Base-by-base conservation (phyloP, 1,140 invertebrate species). In the Tetramorium parvispinum region DNA sequence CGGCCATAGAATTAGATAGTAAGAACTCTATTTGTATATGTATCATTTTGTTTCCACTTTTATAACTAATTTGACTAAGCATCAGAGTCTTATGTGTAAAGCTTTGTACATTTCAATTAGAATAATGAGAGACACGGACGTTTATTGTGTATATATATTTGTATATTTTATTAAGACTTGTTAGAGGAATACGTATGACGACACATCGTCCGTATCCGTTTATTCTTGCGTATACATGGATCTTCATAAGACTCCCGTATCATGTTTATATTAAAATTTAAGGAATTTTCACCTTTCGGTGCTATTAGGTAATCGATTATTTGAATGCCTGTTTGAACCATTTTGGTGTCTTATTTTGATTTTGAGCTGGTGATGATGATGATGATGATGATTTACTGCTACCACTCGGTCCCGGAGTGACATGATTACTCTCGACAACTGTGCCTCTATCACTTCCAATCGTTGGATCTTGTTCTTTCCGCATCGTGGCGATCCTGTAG, bases 241-340 rank as follows among this genome's bases (percentile, higher is more conserved):
- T 82, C 13, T 75, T 27, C 73, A 83, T 83, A 55, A 32, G 81
- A 55, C 75, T 87, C 21, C 53, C 16, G 24, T 73, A 59, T 53
- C 43, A 46, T 55, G 11, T 83, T 59, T 82, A 71, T 73, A 46
- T 82, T 82, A 59, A 53, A 82, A 73, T 83, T 59, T 59, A 40
- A 49, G 13, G 1, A n/a, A 49, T 32, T 11, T 11, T 18, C 46
- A 27, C n/a, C 51, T 82, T 18, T 73, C 11, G 53, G 18, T 21
- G 68, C 16, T 59, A 37, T 73, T 59, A 32, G 16, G 4, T 68
- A 59, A 59, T 70, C n/a, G 32, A 82, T 83, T 83, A 83, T 83
- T 83, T 83, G 4, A 59, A 61, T 59, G 66, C 0, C 40, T 59
- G 89, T 90, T 95, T 95, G 71, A 96, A 95, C 95, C 95, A 96